phyloP scores from a whole-genome alignment of 2,113 vertebrate species.

The Prunella fulvescens region DNA sequence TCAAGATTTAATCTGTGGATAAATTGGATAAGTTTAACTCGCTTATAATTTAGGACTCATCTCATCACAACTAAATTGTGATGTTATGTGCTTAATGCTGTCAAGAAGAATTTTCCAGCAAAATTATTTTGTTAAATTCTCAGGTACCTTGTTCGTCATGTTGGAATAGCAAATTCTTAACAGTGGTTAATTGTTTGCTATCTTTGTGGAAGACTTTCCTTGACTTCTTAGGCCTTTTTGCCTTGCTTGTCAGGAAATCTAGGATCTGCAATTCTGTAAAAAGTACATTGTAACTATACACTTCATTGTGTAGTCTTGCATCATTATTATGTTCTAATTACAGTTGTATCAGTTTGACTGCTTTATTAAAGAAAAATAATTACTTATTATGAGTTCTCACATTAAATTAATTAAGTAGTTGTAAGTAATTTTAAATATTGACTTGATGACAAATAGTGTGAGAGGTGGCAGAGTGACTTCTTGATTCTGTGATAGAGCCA shows the following conservation, averaged over 20 bases:
- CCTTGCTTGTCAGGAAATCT: background rate
- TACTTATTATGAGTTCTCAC: background rate
- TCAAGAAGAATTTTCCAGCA: background rate
- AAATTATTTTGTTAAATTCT: background rate
- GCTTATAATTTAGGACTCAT: background rate
- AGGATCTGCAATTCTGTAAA: background rate
- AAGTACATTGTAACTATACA: background rate
- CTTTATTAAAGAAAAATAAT: background rate
- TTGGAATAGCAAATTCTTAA: background rate
- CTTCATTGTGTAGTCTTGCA: background rate
- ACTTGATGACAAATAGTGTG: background rate
- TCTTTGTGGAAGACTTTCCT: background rate
- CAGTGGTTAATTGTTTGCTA: background rate
- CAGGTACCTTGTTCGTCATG: background rate
- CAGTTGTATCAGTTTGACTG: background rate
- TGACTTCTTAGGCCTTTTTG: background rate
- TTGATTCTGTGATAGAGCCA: background rate
- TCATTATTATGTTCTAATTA: background rate
- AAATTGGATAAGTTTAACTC: background rate
- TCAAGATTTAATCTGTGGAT: background rate
- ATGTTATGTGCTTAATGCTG: background rate
- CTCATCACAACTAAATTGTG: background rate
- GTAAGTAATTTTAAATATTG: background rate
- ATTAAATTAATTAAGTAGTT: background rate
- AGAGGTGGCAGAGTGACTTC: background rate